These are phyloP conservation scores for Prenolepis imparis DNA, from an alignment of 2,888 invertebrate genomes.

Conservation along the genomic window DNA sequence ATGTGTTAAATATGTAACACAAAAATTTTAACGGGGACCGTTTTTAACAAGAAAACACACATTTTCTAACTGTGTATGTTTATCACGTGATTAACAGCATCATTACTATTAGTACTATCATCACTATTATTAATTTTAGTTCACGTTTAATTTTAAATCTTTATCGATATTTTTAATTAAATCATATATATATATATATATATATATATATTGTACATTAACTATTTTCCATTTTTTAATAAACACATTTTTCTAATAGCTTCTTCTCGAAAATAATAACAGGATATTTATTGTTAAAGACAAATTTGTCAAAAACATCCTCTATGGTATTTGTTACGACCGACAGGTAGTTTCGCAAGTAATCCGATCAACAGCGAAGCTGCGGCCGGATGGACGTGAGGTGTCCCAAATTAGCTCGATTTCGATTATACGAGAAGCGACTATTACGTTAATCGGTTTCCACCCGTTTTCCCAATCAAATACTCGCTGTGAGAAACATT, in stretches of 20 bases:
- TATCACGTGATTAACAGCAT: neutral
- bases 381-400: slow-evolving; percentile 5
- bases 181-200: too few species aligned
- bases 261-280: neutral
- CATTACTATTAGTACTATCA: neutral
- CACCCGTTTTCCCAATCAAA: slow-evolving; percentile 4
- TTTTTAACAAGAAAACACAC: too few species aligned
- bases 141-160: neutral
- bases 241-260: neutral
- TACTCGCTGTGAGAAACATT: neutral
- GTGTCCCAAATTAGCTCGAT: slow-evolving; percentile 31
- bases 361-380: slow-evolving; percentile 48
- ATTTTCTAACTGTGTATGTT: too few species aligned
- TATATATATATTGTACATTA: neutral
- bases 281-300: neutral
- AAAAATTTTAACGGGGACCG: too few species aligned
- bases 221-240: neutral
- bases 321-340: slow-evolving; percentile 10
- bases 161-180: slow-evolving; percentile 12
- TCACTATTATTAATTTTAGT: neutral
- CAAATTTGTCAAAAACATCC: neutral
- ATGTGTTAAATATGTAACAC: too few species aligned
- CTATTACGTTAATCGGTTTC: slow-evolving; percentile 12
- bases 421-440: slow-evolving; percentile 25
- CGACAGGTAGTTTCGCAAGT: slow-evolving; percentile 28